Conservation (phyloP, 2,888 invertebrate genomes). For the Pogonocherus hispidulus region DNA sequence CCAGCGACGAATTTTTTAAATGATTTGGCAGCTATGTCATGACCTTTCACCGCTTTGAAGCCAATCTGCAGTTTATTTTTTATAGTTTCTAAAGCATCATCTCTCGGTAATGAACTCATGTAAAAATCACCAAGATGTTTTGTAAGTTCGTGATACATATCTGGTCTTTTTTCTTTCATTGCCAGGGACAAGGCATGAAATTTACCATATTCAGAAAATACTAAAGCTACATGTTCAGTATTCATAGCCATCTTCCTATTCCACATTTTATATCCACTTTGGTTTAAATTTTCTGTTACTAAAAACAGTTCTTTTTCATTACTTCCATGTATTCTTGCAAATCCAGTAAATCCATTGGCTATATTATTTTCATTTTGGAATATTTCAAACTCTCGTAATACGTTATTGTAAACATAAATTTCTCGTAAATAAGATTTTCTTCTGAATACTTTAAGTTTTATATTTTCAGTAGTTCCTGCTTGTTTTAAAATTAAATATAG, state of each 20-base stretch:
- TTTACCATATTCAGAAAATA: slow-evolving; percentile 44
- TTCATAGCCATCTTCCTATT: slow-evolving; percentile 39
- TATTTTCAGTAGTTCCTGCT: background rate
- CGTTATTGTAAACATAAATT: background rate
- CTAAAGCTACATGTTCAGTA: slow-evolving; percentile 37
- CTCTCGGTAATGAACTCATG: background rate
- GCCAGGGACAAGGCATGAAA: slow-evolving; percentile 46
- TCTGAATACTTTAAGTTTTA: background rate
- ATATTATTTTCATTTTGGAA: background rate
- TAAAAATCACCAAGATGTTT: background rate
- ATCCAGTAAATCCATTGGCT: background rate
- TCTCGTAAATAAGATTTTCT: background rate
- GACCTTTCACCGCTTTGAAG: background rate
- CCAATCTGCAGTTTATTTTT: background rate
- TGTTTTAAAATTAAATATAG: background rate
- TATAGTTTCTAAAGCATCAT: background rate
- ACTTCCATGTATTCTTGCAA: slow-evolving; percentile 11
- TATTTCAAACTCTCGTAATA: background rate
- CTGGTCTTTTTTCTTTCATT: slow-evolving; percentile 39
- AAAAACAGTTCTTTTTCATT: slow-evolving; percentile 8
- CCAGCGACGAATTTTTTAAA: background rate
- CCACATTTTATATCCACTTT: slow-evolving; percentile 26
- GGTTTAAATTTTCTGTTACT: slow-evolving; percentile 16
- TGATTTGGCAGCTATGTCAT: background rate
- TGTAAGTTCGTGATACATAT: slow-evolving; percentile 1